Conservation (phyloP, 2,797 vertebrate species). For the Chloroceryle amazona region DNA sequence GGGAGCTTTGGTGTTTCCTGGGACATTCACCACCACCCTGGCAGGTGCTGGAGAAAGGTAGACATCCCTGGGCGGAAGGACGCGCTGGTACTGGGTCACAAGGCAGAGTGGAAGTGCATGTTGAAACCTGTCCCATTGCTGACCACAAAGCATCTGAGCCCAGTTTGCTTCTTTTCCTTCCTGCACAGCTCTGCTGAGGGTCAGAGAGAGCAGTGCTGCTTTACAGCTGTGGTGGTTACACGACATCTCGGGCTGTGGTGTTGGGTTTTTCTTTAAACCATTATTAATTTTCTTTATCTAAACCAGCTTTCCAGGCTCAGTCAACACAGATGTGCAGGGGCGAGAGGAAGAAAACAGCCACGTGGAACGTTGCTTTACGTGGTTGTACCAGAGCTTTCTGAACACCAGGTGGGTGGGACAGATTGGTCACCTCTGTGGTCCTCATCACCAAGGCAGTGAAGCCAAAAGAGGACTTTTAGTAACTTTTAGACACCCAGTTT, state of each 20-base stretch:
- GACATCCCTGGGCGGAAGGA: not conserved
- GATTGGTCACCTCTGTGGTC: not conserved
- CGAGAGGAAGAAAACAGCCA: not conserved
- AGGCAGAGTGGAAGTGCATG: not conserved
- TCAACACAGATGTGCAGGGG: not conserved
- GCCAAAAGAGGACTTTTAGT: not conserved
- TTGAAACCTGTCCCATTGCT: not conserved
- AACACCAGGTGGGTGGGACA: slow-evolving; percentile 38
- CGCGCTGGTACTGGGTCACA: not conserved
- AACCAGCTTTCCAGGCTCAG: not conserved
- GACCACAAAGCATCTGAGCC: not conserved
- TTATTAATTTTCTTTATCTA: not conserved
- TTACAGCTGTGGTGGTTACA: not conserved
- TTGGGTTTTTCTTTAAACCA: too few species aligned
- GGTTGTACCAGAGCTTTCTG: slow-evolving; percentile 62
- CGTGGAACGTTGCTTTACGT: slow-evolving; percentile 16
- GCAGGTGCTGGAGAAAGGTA: not conserved
- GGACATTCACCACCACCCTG: not conserved
- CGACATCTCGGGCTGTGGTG: too few species aligned
- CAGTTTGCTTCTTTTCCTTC: not conserved
- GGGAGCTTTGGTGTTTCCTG: not conserved
- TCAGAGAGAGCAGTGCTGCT: not conserved
- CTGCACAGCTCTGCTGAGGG: not conserved
- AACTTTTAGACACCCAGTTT: not conserved
- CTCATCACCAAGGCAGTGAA: not conserved